Percentiles rank a stretch among this genome's conserved stretches.
These are phyloP conservation scores for Norana najaformis DNA, from an alignment of 2,888 invertebrate species.

Conservation along the genomic window DNA sequence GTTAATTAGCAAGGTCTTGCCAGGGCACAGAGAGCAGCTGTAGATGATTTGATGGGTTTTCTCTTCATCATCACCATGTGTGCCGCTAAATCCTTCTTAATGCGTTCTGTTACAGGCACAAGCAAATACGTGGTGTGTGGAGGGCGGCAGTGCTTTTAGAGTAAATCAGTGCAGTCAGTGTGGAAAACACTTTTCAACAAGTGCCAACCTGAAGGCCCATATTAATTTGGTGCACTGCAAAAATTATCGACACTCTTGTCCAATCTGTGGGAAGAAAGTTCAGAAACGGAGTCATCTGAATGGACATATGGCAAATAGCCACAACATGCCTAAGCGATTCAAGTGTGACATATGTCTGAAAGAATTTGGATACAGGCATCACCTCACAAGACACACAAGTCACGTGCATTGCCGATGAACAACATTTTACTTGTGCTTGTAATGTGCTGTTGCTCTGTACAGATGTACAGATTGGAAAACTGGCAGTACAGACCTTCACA, in stretches of 20 bases:
- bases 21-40: neutral
- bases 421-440: neutral
- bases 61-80: neutral
- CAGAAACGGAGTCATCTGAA: neutral
- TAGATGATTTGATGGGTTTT: neutral
- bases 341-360: neutral
- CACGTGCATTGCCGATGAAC: neutral
- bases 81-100: neutral
- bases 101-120: neutral
- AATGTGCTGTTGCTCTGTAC: neutral
- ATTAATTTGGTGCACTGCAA: neutral
- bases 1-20: slow-evolving; percentile 2
- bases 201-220: neutral
- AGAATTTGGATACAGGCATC: slow-evolving; percentile 3
- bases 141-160: neutral
- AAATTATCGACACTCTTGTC: neutral
- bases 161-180: neutral
- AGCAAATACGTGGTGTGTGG: neutral
- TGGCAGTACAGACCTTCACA: neutral
- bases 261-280: neutral
- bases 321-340: slow-evolving; percentile 18
- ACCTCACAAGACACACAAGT: neutral
- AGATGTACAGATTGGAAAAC: neutral
- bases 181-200: neutral
- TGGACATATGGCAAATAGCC: neutral